Base-by-base conservation (phyloP, 2,888 invertebrate species). In the Mimachlamys varia region DNA sequence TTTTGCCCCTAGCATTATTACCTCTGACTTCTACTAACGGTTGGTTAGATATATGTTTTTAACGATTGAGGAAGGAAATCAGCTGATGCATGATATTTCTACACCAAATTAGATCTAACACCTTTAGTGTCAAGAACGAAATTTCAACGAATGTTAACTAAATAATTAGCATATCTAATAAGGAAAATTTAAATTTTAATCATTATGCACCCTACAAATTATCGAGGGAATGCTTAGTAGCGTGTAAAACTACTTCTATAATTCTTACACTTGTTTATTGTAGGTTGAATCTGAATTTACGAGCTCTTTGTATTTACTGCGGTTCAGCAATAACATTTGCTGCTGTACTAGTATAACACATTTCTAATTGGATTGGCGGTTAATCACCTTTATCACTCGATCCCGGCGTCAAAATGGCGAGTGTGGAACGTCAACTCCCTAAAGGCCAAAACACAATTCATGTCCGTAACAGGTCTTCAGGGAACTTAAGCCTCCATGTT, bases 391-490 rank as follows among this genome's bases (percentile, higher is more conserved):
- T 15, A 33, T 27, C 33, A 76, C 1, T 33, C 27, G 5, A 17
- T 33, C 76, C 12, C 27, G 76, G 76, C 76, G 76, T 76, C 76
- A 76, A 76, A 27, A 76, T 76, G 76, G 76, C 76, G 27, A 76
- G 33, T 76, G 17, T 33, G 76, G 4, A 13, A 33, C 33, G 12
- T 76, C 76, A 76, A 33, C 12, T 22, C 33, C 15, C 0, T 7
- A 13, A 22, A 27, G 33, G 12, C 33, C 76, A 33, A 76, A 22
- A 76, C 76, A 76, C 33, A 27, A 76, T 76, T 76, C 76, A 13
- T 76, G 76, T 33, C 33, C 76, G 15, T 27, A 76, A 76, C 2
- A 22, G 76, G 76, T 15, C 76, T 27, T 33, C 33, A 76, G 76
- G 27, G 76, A 76, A 76, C 76, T 76, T 76, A 10, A 76, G 76